These are phyloP conservation scores for Sebastes taczanowskii DNA, from an alignment of 2,797 vertebrate genomes.

Conservation along the genomic window DNA sequence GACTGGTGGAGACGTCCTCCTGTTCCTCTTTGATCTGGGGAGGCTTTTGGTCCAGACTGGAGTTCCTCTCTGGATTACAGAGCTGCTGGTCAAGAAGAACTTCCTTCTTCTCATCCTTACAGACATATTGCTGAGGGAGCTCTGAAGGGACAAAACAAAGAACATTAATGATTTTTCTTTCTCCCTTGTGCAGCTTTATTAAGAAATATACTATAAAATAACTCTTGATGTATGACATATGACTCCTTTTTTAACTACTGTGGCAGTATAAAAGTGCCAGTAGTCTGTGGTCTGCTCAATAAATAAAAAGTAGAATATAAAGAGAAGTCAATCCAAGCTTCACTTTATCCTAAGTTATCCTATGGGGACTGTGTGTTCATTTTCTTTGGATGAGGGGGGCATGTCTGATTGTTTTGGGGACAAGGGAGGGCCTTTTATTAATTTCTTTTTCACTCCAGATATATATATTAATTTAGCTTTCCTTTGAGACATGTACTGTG, in stretches of 20 bases:
- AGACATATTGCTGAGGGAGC: not conserved
- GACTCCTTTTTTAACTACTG: not conserved
- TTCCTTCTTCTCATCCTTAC: not conserved
- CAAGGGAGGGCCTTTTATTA: not conserved
- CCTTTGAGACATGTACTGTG: no score
- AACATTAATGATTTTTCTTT: not conserved
- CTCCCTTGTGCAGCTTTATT: not conserved
- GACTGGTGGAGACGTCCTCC: not conserved
- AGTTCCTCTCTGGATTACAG: not conserved
- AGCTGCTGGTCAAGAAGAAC: not conserved
- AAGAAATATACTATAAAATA: not conserved
- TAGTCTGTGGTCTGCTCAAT: not conserved
- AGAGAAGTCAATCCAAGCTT: not conserved
- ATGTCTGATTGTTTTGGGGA: not conserved
- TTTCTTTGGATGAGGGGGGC: not conserved
- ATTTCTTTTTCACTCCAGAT: not conserved
- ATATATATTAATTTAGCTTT: not conserved
- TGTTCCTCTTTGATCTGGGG: constrained; percentile 24
- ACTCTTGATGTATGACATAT: not conserved
- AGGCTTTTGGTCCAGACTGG: not conserved
- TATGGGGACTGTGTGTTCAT: not conserved
- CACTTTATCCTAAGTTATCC: not conserved
- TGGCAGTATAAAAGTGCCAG: not conserved
- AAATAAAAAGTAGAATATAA: not conserved
- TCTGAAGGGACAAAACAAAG: constrained; percentile 1